Evolutionary conservation across 2,797 vertebrate species (phyloP).

Genomic region (Gambelia wislizenii): DNA sequence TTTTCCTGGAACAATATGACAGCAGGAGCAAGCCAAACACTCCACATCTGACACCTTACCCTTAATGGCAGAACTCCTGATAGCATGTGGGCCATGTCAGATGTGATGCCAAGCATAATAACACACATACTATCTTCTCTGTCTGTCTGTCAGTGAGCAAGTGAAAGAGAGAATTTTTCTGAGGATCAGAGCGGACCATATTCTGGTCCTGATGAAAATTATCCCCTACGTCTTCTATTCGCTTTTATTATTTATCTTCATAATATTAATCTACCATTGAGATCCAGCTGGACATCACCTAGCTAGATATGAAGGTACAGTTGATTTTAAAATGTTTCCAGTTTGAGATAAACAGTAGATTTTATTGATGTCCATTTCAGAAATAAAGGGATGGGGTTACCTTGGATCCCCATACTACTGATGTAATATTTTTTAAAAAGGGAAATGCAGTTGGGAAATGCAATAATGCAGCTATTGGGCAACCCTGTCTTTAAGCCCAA

Average conservation of each 20-base stretch:
- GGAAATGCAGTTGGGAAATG: background rate
- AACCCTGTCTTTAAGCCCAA: too few species aligned
- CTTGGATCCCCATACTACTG: too few species aligned
- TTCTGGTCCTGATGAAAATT: background rate
- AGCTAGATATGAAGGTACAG: too few species aligned
- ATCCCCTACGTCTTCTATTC: background rate
- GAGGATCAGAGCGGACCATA: too few species aligned
- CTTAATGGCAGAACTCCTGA: background rate
- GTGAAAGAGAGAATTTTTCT: background rate
- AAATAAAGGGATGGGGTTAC: background rate
- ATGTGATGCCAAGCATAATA: background rate
- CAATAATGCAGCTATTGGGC: background rate
- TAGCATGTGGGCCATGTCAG: background rate
- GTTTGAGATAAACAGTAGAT: background rate
- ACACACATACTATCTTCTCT: too few species aligned
- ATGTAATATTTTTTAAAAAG: background rate
- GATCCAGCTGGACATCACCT: background rate
- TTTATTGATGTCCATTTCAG: background rate
- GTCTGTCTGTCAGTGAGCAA: too few species aligned
- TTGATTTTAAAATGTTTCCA: too few species aligned
- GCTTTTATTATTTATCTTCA: too few species aligned
- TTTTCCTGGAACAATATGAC: background rate
- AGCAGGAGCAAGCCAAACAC: background rate
- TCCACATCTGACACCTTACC: too few species aligned
- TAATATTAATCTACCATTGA: background rate